Evolutionary conservation across 1,140 invertebrate genomes (phyloP), one percentile per base, ranked within the genome.

Genomic region (Drosophila obscura): DNA sequence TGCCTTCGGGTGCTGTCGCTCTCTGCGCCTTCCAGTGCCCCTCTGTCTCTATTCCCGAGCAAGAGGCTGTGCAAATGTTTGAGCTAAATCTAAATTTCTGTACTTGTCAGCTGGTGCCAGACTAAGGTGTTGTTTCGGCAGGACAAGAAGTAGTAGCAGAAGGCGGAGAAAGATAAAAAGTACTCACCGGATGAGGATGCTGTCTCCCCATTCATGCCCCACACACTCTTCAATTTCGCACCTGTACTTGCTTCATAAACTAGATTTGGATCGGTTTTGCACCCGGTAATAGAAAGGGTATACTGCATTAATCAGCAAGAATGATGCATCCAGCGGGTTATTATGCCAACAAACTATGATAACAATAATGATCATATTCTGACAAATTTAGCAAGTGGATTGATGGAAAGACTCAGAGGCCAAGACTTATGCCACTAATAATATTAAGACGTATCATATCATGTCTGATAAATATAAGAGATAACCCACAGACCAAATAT

Each of bases 51-150:
- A 15, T 26, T 11, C 35, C 28, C 15, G 19, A 35, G 15, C 35
- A 22, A 24, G 7, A 19, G 39, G 31, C 51, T 39, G 57, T 15
- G 24, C 31, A 60, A 71, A 81, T 57, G 87, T 84, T 81, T 84
- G 82, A 84, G 78, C 75, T 57, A 67, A n/a, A n/a, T n/a, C n/a
- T n/a, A n/a, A 53, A 77, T 50, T 77, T 77, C 74, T 77, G 73
- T 77, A 77, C 74, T 77, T 77, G 74, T 77, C 74, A 77, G 74
- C 74, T 77, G 74, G 58, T 77, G 65, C 74, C 83, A 87, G 83
- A 87, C 79, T 82, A 88, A 87, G 79, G 82, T 85, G 77, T 85
- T 80, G 80, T 80, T 77, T 83, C n/a, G 58, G 65, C 71, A 71
- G 51, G 46, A 84, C 43, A 46, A 58, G 24, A 13, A 13, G 35